These are phyloP conservation scores for Plutomurus gul DNA, from an alignment of 1,140 invertebrate genomes.

Conservation along the genomic window DNA sequence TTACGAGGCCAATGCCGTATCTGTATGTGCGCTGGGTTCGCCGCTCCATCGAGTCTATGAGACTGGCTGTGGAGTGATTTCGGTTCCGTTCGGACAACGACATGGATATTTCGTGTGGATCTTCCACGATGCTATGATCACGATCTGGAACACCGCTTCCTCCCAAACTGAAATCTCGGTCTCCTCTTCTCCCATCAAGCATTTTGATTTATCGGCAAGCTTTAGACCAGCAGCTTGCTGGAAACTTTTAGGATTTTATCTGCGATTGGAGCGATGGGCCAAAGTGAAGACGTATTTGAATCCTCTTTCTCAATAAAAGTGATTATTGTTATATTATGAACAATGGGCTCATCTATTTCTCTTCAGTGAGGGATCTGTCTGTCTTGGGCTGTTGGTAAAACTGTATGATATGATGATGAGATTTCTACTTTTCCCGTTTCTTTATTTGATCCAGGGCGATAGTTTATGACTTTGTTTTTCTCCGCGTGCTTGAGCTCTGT, in stretches of 20 bases:
- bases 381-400: neutral
- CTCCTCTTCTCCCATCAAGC: neutral
- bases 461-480: too few relatives aligned
- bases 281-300: neutral
- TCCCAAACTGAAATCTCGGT: conserved; percentile 2
- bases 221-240: neutral
- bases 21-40: conserved; percentile 66
- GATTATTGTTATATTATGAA: conserved; percentile 15
- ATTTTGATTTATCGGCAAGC: neutral
- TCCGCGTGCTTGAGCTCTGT: too few relatives aligned
- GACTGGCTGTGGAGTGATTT: conserved; percentile 44
- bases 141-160: neutral
- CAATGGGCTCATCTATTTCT: neutral
- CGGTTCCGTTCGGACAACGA: conserved; percentile 31
- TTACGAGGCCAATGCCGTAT: conserved; percentile 73
- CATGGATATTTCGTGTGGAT: conserved; percentile 27
- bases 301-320: neutral
- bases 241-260: neutral
- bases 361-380: neutral
- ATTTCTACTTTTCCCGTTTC: neutral
- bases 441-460: neutral
- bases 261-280: too few relatives aligned
- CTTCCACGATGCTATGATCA: neutral
- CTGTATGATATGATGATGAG: neutral
- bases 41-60: conserved; percentile 45